These are phyloP conservation scores for Hirtodrosophila trivittata DNA, from an alignment of 2,888 invertebrate genomes.

Conservation along the genomic window DNA sequence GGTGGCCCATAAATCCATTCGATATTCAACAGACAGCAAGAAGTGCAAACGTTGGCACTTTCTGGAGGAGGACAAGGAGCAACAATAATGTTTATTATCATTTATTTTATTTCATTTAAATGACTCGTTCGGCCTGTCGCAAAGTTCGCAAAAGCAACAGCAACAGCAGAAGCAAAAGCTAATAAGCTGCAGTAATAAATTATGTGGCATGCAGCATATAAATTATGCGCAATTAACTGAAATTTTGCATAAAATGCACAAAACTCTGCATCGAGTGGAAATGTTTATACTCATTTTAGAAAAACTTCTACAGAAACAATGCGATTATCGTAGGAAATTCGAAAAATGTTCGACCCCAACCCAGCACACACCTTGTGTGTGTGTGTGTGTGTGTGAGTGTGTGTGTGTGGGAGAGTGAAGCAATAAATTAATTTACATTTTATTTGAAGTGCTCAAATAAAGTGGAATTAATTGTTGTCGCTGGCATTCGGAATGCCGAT, in stretches of 20 bases:
- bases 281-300: conserved; percentile 39
- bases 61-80: conserved; percentile 51
- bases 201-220: conserved; percentile 77
- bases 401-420: conserved; percentile 1
- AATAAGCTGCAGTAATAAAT: conserved; percentile 80
- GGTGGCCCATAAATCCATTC: conserved; percentile 66
- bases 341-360: conserved; percentile 43
- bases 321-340: conserved; percentile 34
- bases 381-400: background rate
- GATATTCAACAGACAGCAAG: conserved; percentile 69
- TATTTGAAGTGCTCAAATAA: conserved; percentile 69
- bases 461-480: conserved; percentile 69
- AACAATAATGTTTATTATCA: conserved; percentile 76
- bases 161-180: conserved; percentile 64
- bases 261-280: conserved; percentile 52
- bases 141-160: conserved; percentile 13
- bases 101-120: conserved; percentile 79
- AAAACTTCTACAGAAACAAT: conserved; percentile 52
- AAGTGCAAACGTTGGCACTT: conserved; percentile 73
- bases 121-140: conserved; percentile 52
- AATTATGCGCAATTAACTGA: conserved; percentile 75
- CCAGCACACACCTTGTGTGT: conserved; percentile 9
- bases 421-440: conserved; percentile 64
- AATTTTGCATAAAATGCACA: conserved; percentile 73
- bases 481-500: conserved; percentile 57